Evolutionary conservation across 1,140 invertebrate species (phyloP), one percentile per base, ranked within the genome.

Genomic region (Campoletis sonorensis): DNA sequence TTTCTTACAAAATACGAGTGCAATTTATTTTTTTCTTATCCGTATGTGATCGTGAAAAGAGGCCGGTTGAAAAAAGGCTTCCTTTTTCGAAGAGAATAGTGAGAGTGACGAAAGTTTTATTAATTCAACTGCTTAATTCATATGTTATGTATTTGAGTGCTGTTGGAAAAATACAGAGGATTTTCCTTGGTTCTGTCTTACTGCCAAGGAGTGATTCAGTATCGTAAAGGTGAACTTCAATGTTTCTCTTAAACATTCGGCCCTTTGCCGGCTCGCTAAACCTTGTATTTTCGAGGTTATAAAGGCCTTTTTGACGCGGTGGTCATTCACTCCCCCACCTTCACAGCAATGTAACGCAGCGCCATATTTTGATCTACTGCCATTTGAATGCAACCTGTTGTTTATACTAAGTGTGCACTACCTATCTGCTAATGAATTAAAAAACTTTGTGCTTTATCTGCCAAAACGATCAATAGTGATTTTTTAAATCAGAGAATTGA

Each of bases 311-410:
- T 67, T 70, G 27, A 37, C 67, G 30, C n/a, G 15, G 16, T 70
- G 21, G 67, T 13, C 26, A 64, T 23, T 26, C 61, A n/a, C 26
- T n/a, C 27, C 27, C 67, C 15, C n/a, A 4, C 72, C 18, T 15
- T 18, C 0, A 58, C 49, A 23, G 27, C 18, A 10, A 30, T 4
- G 45, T 16, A 21, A 54, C 45, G 26, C 13, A 26, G 67, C 67
- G 67, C 67, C 67, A 70, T 70, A 70, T 70, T 54, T 27, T 54
- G 21, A 51, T 26, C 72, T 54, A 51, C 21, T 49, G 16, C 40
- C 26, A 75, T 75, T 33, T 49, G 26, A 75, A 23, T 75, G 23
- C 45, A 75, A 75, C 72, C 72, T 75, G 72, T 75, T 75, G 72
- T 75, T 58, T 75, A 58, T 75, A 58, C 16, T 26, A 33, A 58